Evolutionary conservation across 2,888 invertebrate genomes (phyloP), one percentile per base, ranked within the genome.

Genomic region (Pimpla rufipes): DNA sequence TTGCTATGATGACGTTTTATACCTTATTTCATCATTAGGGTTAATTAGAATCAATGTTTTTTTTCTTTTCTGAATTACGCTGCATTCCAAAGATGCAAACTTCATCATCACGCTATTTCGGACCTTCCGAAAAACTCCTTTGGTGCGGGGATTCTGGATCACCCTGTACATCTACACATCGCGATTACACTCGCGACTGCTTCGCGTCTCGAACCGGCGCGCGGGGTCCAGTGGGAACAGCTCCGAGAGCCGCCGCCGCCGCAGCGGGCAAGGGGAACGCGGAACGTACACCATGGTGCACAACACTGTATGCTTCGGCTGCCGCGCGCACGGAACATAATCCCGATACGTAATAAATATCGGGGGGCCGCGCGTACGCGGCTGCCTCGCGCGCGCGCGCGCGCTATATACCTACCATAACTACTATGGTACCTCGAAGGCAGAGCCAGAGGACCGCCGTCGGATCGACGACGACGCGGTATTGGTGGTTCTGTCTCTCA

Each of bases 331-430:
- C 81, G 81, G 87, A 89, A 89, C 89, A 88, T 91, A 91, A 92
- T 92, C 89, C 91, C 89, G 88, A 91, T 92, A 89, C 88, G 92
- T 90, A 91, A 92, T 91, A 91, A 92, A 92, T 90, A 92, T 90
- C 74, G 82, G 29, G 29, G n/a, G n/a, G n/a, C n/a, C 8, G 37
- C 79, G 83, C 79, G 85, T 64, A 83, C 75, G 29, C 5, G 2
- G 29, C 29, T 5, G 29, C 29, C n/a, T 29, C 29, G 29, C 5
- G 2, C 29, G 29, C 29, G n/a, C n/a, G n/a, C n/a, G n/a, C n/a
- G n/a, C n/a, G n/a, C n/a, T n/a, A n/a, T n/a, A n/a, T n/a, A n/a
- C n/a, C n/a, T n/a, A n/a, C n/a, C n/a, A n/a, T n/a, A n/a, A 79
- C 67, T 73, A 71, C 67, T 75, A 67, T 68, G 82, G 68, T 75